Percentiles rank a stretch among this genome's conserved stretches.
Evolutionary conservation across 2,113 vertebrate species (phyloP).

Genomic region (Nettapus auritus): DNA sequence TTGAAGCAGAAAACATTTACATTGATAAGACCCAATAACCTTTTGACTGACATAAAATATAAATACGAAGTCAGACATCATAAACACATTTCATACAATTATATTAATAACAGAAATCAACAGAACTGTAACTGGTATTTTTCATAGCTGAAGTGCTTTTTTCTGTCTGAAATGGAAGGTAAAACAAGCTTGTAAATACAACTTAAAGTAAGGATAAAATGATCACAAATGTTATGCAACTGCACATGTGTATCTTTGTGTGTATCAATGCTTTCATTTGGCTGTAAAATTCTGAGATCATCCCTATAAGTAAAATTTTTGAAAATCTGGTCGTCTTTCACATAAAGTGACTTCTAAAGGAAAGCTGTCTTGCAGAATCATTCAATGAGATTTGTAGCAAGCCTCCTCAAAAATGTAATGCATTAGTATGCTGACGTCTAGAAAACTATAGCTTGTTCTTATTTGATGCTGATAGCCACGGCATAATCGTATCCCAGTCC

Average conservation of each 20-base stretch:
- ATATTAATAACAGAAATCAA: background rate
- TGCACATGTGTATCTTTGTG: background rate
- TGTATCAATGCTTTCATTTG: background rate
- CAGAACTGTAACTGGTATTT: background rate
- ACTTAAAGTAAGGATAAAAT: conserved; percentile 18
- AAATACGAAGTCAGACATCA: background rate
- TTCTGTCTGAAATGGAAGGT: background rate
- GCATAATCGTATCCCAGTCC: background rate
- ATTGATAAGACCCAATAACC: background rate
- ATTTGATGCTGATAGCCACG: background rate
- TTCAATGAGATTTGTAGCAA: background rate
- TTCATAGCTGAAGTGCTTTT: background rate
- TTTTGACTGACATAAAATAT: background rate
- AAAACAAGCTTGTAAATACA: background rate
- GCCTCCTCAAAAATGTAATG: background rate
- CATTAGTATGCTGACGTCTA: background rate
- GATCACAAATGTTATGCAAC: background rate
- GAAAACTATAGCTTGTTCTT: background rate
- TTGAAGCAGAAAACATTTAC: background rate
- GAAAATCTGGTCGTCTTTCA: background rate
- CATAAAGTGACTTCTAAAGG: background rate
- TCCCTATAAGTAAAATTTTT: background rate
- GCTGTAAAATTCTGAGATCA: conserved; percentile 24
- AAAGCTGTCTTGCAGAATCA: background rate
- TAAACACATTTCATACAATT: background rate